phyloP scores from a whole-genome alignment of 1,140 invertebrate species.

The Drosophila truncata region DNA sequence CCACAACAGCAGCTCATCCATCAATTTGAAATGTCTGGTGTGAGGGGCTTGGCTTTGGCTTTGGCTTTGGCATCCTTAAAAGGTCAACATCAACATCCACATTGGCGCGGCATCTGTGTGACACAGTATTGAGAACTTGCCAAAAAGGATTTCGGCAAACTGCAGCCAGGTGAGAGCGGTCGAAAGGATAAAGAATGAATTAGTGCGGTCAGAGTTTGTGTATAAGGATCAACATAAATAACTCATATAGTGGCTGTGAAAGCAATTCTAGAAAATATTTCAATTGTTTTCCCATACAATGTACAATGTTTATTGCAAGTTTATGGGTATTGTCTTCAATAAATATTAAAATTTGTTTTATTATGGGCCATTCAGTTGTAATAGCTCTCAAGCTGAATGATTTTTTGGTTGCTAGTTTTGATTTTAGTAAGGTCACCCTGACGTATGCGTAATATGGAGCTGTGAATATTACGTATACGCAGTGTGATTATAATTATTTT shows the following conservation, averaged over 20 bases:
- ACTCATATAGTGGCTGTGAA: neutral
- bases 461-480: constrained; percentile 12
- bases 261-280: neutral
- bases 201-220: constrained; percentile 3
- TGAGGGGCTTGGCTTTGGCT: neutral
- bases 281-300: neutral
- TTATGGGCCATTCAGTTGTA: too few relatives aligned
- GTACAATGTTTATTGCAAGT: neutral
- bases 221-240: constrained; percentile 5
- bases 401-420: neutral
- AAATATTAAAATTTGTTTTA: neutral
- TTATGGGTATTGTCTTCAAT: too few relatives aligned
- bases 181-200: constrained; percentile 14
- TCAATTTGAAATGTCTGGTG: constrained; percentile 36
- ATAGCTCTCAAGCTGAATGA: neutral
- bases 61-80: constrained; percentile 28
- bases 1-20: constrained; percentile 43
- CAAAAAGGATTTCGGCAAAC: constrained; percentile 31
- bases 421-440: neutral
- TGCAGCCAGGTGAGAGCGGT: constrained; percentile 42
- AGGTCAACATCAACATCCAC: constrained; percentile 44
- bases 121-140: constrained; percentile 44
- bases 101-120: constrained; percentile 23
- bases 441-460: neutral
- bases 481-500: neutral